Evolutionary conservation across 2,888 invertebrate genomes (phyloP).

Genomic region (Antheraea assamensis): DNA sequence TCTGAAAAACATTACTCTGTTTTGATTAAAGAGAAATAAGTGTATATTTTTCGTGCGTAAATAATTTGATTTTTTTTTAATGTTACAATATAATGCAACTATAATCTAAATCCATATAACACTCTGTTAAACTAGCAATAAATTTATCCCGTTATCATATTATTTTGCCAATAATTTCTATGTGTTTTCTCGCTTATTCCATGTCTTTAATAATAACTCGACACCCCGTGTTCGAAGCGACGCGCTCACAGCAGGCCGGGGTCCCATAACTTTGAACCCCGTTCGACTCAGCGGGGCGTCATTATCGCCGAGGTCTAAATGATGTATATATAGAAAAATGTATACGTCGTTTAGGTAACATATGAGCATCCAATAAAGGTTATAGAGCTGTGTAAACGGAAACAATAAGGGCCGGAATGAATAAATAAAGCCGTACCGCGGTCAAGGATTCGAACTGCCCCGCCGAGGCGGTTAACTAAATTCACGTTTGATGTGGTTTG

Average conservation of each 20-base stretch:
- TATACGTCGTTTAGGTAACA: background rate
- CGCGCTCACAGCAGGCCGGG: constrained; percentile 25
- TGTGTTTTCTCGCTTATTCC: constrained; percentile 26
- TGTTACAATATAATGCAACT: no score
- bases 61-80: no score
- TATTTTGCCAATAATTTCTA: constrained; percentile 22
- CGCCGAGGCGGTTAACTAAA: background rate
- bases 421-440: background rate
- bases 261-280: constrained; percentile 34
- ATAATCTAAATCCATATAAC: no score
- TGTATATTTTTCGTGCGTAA: no score
- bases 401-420: background rate
- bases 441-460: background rate
- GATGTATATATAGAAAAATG: background rate
- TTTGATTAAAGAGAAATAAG: background rate
- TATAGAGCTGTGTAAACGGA: background rate
- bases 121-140: background rate
- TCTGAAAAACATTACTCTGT: background rate
- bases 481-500: background rate
- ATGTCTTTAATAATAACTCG: constrained; percentile 30
- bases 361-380: background rate
- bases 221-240: constrained; percentile 22
- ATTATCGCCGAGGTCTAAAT: constrained; percentile 36
- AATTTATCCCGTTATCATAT: background rate
- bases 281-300: constrained; percentile 33